Evolutionary conservation across 2,888 invertebrate genomes (phyloP), one percentile per base, ranked within the genome.

Genomic region (Heliconius ethilla): DNA sequence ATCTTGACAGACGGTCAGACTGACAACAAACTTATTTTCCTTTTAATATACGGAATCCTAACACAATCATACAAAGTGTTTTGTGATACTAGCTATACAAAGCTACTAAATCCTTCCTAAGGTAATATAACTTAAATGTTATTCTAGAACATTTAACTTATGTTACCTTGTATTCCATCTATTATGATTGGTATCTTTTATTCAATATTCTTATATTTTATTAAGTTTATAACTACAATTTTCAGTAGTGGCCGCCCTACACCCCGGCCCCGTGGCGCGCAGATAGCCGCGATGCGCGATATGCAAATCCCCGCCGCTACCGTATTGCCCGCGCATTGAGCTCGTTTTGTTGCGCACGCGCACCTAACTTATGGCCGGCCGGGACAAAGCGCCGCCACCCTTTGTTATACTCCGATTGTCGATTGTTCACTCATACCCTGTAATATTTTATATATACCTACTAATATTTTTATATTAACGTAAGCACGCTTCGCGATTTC

Each of bases 311-410:
- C 83, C 15, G 37, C n/a, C 83, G 91, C 91, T 90, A 88, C 92
- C 89, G 92, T 89, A 90, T 89, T 88, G 90, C 87, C 89, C 89
- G 88, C 86, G 88, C 91, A 90, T 90, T 90, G 91, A 90, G 86
- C 86, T 82, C 83, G 79, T 83, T 83, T 85, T 83, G 81, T 83
- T 82, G 81, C 74, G 77, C 65, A 66, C 27, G 72, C 59, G 72
- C 72, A 72, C 72, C 90, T 91, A 90, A 90, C 90, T 90, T 90
- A 90, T 90, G 90, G 90, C 85, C 85, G 82, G 72, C 77, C 79
- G 77, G 75, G 80, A 81, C 84, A 84, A 81, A 83, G 85, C 83
- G 84, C 84, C 84, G 83, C 81, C 84, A 83, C 80, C 82, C 84
- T 85, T 85, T 85, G 85, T 85, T 83, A 83, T 82, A 77, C 63